phyloP scores from a whole-genome alignment of 2,797 vertebrate genomes.

The Spinus pinus region DNA sequence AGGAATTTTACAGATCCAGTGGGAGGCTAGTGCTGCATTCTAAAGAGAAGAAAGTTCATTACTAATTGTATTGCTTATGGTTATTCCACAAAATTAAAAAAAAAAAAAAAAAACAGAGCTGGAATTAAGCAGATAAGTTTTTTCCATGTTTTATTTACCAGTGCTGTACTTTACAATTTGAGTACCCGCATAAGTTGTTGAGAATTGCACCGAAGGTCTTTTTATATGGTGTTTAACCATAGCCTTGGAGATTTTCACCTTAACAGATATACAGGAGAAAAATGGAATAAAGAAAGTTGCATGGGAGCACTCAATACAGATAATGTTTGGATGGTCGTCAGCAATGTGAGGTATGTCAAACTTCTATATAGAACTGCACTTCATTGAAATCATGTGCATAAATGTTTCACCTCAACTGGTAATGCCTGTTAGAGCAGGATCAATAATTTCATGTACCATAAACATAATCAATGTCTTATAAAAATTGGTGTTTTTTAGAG shows the following conservation, averaged over 20 bases:
- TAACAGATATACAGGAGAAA: neutral
- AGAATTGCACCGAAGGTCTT: neutral
- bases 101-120: neutral
- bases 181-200: neutral
- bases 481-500: neutral
- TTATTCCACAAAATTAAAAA: neutral
- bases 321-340: neutral
- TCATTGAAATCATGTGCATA: neutral
- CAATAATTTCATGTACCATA: neutral
- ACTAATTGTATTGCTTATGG: neutral
- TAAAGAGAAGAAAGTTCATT: neutral
- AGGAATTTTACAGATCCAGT: neutral
- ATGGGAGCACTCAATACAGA: neutral
- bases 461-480: neutral
- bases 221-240: neutral
- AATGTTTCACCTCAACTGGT: neutral
- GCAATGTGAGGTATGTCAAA: neutral
- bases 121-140: neutral
- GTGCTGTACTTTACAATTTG: neutral
- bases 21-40: neutral
- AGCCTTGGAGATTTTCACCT: neutral
- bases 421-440: neutral
- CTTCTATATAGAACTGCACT: neutral
- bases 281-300: neutral
- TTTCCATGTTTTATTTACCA: neutral